phyloP scores from a whole-genome alignment of 2,113 vertebrate species.

The Aptenodytes patagonicus region DNA sequence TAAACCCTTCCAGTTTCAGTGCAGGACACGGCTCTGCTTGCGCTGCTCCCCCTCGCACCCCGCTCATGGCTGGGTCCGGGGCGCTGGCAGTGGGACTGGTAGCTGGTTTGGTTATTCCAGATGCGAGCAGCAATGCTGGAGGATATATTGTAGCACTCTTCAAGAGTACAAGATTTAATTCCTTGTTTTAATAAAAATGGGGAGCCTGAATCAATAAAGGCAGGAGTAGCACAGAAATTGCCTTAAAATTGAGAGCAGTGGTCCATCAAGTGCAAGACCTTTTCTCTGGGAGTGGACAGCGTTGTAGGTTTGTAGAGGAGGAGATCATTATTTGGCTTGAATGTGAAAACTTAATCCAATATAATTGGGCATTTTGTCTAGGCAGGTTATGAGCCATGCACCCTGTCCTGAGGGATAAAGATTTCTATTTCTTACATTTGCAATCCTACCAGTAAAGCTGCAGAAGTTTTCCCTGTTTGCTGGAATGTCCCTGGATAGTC shows the following conservation, averaged over 20 bases:
- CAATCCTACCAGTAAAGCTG: not conserved
- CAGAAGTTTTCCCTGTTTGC: not conserved
- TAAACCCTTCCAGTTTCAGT: not conserved
- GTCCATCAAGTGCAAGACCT: not conserved
- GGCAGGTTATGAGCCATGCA: not conserved
- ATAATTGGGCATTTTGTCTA: not conserved
- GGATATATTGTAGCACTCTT: not conserved
- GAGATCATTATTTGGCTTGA: fast-evolving
- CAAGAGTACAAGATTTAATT: not conserved
- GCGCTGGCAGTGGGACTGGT: not conserved
- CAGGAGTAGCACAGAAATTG: not conserved
- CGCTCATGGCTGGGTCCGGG: not conserved
- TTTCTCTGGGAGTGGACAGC: not conserved
- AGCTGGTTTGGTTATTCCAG: not conserved
- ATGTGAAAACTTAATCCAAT: not conserved
- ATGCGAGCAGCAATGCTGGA: not conserved
- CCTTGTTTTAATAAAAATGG: not conserved
- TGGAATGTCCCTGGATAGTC: not conserved
- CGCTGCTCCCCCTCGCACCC: fast-evolving
- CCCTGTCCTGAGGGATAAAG: not conserved
- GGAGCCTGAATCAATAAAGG: not conserved
- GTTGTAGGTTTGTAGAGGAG: not conserved
- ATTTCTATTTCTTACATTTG: not conserved
- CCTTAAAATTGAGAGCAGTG: not conserved
- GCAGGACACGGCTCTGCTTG: fast-evolving